phyloP scores from a whole-genome alignment of 2,797 vertebrate species.

The Melanogrammus aeglefinus region DNA sequence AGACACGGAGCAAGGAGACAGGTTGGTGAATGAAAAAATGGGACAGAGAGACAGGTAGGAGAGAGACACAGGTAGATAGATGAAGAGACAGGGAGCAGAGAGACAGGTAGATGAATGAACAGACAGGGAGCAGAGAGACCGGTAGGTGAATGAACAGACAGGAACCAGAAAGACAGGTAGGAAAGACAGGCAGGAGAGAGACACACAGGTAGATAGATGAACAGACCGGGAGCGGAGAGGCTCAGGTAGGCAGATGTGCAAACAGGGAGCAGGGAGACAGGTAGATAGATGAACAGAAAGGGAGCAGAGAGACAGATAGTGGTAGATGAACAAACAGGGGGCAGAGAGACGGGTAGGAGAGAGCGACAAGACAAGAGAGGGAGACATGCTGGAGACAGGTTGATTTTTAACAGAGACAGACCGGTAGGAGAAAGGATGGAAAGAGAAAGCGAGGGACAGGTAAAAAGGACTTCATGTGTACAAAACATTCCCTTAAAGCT shows the following conservation, averaged over 20 bases:
- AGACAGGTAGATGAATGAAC: conserved; percentile 76
- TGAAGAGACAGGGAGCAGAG: conserved; percentile 66
- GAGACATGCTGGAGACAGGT: conserved; percentile 34
- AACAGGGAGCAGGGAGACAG: too few species aligned
- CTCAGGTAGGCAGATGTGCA: conserved; percentile 62
- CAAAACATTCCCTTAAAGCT: neutral
- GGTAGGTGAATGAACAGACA: neutral
- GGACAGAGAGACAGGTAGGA: conserved; percentile 76
- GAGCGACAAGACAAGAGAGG: too few species aligned
- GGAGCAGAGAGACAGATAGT: too few species aligned
- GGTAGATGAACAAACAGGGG: too few species aligned
- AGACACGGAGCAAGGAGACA: neutral
- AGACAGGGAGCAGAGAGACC: conserved; percentile 73
- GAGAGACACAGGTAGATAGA: conserved; percentile 75
- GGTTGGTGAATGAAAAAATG: conserved; percentile 62
- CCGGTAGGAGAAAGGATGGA: neutral
- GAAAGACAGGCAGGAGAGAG: conserved; percentile 69
- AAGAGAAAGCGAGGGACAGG: too few species aligned
- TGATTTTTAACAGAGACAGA: conserved; percentile 41
- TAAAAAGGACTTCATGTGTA: too few species aligned
- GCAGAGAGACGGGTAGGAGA: too few species aligned
- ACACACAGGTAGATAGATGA: neutral
- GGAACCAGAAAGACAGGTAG: neutral
- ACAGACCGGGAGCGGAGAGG: neutral
- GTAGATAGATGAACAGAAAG: too few species aligned